Conservation (phyloP, 2,113 vertebrate genomes). For the Gadus macrocephalus region DNA sequence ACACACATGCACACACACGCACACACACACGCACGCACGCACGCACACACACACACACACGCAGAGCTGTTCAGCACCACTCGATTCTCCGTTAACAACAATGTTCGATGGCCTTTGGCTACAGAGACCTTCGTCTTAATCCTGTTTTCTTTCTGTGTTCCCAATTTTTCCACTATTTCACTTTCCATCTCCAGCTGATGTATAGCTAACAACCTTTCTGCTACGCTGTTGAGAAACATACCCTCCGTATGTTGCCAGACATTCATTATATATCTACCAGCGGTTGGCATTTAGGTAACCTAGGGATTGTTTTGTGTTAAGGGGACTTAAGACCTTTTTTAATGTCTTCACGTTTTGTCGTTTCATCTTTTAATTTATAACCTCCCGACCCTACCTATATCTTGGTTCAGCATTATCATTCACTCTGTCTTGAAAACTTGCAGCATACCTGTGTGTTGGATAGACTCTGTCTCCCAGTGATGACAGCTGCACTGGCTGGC, state of each 20-base stretch:
- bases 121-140: slow-evolving; percentile 36
- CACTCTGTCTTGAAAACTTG: slow-evolving; percentile 48
- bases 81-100: slow-evolving; percentile 60
- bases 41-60: slow-evolving; percentile 3
- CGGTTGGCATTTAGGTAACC: slow-evolving; percentile 41
- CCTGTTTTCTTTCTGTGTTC: slow-evolving; percentile 1
- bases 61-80: slow-evolving; percentile 64
- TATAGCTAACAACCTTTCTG: not conserved
- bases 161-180: not conserved
- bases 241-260: not conserved
- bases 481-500: slow-evolving; percentile 71
- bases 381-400: not conserved
- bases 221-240: not conserved
- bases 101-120: slow-evolving; percentile 44
- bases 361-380: not conserved
- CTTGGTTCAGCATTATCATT: not conserved
- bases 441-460: slow-evolving; percentile 45
- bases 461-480: slow-evolving; percentile 50
- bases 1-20: no score
- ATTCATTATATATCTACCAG: slow-evolving; percentile 25
- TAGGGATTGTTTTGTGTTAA: not conserved
- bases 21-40: no score
- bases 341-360: no score
- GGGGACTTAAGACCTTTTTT: no score
- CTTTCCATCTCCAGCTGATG: not conserved